A percentile compares a stretch with the other conserved stretches of the same genome.
These are phyloP conservation scores for Noctua pronuba DNA, from an alignment of 2,888 invertebrate genomes.

Conservation along the genomic window DNA sequence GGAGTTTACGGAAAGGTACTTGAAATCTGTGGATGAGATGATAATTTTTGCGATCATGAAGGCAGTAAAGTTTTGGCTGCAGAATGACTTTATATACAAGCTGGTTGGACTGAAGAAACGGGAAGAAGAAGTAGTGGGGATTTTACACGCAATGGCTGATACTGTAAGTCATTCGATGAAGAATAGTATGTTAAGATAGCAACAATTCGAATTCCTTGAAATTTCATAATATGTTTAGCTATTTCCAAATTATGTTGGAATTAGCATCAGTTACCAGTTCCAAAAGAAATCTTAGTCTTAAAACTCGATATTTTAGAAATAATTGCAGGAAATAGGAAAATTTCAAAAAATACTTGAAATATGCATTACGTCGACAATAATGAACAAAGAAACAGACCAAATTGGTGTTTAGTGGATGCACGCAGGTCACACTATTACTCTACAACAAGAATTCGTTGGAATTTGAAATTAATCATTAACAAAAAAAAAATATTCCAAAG, in stretches of 20 bases:
- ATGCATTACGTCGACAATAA: too few relatives aligned
- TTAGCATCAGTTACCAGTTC: too few relatives aligned
- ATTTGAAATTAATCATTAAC: too few relatives aligned
- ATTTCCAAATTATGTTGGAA: background rate
- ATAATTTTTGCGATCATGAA: background rate
- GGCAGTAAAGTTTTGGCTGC: conserved; percentile 22
- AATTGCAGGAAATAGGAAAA: too few relatives aligned
- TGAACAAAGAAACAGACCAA: too few relatives aligned
- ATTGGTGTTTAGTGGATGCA: too few relatives aligned
- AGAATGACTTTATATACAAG: conserved; percentile 19
- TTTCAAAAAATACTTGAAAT: too few relatives aligned
- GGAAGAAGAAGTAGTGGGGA: conserved; percentile 12
- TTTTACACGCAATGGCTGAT: conserved; percentile 19
- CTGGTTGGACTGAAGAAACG: conserved; percentile 21
- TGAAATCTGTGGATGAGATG: conserved; percentile 14
- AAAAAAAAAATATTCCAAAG: too few relatives aligned
- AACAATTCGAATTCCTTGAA: background rate
- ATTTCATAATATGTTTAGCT: background rate
- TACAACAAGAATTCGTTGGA: too few relatives aligned
- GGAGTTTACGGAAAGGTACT: conserved; percentile 10
- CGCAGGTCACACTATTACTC: too few relatives aligned
- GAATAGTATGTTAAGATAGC: background rate
- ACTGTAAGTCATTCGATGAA: conserved; percentile 5
- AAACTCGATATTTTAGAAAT: too few relatives aligned
- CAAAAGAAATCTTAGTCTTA: too few relatives aligned